phyloP scores from a whole-genome alignment of 2,888 invertebrate genomes.

The Heterodera filipjevi region DNA sequence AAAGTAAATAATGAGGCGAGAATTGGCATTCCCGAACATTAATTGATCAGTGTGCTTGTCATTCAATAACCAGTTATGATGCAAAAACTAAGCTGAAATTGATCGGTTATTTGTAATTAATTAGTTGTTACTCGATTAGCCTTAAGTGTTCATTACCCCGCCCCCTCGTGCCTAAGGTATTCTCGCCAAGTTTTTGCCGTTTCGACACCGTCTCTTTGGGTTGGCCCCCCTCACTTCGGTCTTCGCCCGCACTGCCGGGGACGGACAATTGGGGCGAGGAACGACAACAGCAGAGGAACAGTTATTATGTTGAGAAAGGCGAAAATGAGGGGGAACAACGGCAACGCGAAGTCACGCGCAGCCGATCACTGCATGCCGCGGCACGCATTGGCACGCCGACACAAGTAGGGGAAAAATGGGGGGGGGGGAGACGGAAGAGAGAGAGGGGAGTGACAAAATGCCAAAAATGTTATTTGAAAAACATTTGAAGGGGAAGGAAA shows the following conservation, averaged over 20 bases:
- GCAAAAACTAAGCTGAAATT: no score
- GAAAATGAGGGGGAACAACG: not conserved
- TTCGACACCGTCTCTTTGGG: constrained; percentile 7
- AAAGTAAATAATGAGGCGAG: not conserved
- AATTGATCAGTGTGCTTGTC: no score
- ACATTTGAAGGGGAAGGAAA: no score
- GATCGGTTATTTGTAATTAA: no score
- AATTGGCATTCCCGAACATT: no score
- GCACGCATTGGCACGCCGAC: not conserved
- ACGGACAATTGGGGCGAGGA: not conserved
- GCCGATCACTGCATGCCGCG: not conserved
- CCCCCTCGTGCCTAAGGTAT: not conserved
- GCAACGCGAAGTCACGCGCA: not conserved
- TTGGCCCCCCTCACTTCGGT: not conserved
- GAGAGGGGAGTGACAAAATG: not conserved
- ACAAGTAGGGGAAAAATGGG: not conserved
- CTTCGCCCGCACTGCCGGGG: not conserved
- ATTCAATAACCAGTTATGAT: no score
- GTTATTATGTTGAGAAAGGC: not conserved
- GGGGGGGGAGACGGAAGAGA: no score
- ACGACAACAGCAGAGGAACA: not conserved
- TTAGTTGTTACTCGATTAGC: not conserved
- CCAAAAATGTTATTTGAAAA: no score
- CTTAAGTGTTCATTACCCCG: no score
- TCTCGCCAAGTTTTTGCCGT: constrained; percentile 13